Evolutionary conservation across 2,797 vertebrate species (phyloP).

Genomic region (Microchirus variegatus): DNA sequence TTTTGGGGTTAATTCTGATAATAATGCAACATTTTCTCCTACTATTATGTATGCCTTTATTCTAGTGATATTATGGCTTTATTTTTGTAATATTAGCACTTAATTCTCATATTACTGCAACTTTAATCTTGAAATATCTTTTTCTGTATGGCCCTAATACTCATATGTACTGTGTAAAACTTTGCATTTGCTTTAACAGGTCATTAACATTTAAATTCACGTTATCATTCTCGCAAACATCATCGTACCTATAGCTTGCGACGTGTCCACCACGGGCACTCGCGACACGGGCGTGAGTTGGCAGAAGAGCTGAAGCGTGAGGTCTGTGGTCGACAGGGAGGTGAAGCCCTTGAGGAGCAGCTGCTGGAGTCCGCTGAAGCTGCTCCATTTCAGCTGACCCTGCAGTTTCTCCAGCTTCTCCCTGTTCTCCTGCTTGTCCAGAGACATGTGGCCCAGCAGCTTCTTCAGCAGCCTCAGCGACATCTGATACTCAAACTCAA

Average conservation of each 20-base stretch:
- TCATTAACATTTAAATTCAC: too few species aligned
- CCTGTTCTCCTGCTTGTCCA: constrained; percentile 93
- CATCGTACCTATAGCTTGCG: constrained; percentile 91
- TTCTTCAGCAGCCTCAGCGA: constrained; percentile 91
- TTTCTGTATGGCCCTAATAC: too few species aligned
- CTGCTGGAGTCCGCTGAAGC: constrained; percentile 95
- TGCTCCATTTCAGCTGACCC: constrained; percentile 92
- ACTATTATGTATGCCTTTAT: too few species aligned
- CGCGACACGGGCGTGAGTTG: constrained; percentile 93
- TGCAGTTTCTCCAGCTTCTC: constrained; percentile 96
- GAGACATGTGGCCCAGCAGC: constrained; percentile 88
- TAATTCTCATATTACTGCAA: too few species aligned
- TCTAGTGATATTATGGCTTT: too few species aligned
- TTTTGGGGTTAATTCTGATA: too few species aligned
- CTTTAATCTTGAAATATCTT: too few species aligned
- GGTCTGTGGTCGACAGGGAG: constrained; percentile 91
- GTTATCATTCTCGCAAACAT: not conserved
- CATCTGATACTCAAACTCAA: constrained; percentile 99
- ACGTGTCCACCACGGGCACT: constrained; percentile 93
- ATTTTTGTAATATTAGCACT: too few species aligned
- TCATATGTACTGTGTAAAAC: too few species aligned
- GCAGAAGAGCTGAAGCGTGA: constrained; percentile 95
- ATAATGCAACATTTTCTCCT: too few species aligned
- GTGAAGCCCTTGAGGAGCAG: constrained; percentile 97
- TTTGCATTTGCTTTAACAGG: too few species aligned